Conservation (phyloP, 2,113 vertebrate species). For the Scalopus aquaticus region DNA sequence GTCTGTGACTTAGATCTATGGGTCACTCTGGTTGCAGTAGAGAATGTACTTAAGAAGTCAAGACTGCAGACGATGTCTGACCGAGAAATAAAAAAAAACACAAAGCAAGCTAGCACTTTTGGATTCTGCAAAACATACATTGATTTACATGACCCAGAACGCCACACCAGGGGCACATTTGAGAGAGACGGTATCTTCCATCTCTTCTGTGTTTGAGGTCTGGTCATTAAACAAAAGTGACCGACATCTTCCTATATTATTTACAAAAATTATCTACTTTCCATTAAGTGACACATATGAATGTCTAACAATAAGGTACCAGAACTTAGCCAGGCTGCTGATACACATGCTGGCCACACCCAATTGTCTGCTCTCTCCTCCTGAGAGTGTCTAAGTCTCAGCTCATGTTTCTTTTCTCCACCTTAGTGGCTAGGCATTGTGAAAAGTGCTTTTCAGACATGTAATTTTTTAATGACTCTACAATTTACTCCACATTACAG, state of each 20-base stretch:
- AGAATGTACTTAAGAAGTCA: not conserved
- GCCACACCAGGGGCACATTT: not conserved
- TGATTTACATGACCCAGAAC: not conserved
- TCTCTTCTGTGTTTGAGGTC: not conserved
- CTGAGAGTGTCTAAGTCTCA: no score
- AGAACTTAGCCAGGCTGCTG: no score
- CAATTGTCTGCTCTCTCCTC: no score
- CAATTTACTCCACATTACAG: not conserved
- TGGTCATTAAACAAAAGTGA: not conserved
- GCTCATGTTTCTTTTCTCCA: not conserved
- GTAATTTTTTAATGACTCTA: not conserved
- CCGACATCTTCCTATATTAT: not conserved
- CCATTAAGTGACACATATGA: no score
- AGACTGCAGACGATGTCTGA: not conserved
- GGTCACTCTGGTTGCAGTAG: not conserved
- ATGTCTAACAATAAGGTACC: no score
- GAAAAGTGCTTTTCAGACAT: constrained; percentile 7
- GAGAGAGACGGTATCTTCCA: not conserved
- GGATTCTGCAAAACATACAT: not conserved
- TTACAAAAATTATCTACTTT: no score
- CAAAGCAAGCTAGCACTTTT: not conserved
- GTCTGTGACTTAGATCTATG: not conserved
- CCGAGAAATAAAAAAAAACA: not conserved
- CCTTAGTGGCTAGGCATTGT: not conserved
- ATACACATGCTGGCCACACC: no score